Evolutionary conservation across 2,113 vertebrate species (phyloP), one percentile per base, ranked within the genome.

Genomic region (Neotoma lepida): DNA sequence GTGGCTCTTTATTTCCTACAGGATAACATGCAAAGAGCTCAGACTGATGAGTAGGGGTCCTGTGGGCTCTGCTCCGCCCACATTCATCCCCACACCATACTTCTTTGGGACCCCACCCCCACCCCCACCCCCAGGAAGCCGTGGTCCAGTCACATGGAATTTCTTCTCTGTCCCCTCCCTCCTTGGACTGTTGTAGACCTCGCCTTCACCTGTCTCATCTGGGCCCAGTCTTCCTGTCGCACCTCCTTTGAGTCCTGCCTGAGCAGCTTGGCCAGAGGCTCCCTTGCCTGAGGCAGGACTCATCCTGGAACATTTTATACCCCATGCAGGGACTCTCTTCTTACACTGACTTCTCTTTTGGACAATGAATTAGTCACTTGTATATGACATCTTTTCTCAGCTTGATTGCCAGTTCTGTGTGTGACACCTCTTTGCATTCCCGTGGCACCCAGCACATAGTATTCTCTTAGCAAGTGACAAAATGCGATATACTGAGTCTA

Each of bases 321-420:
- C 58, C 35, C 6, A 4, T 33, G 20, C 15, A 90, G 51, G 39
- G 51, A 18, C 7, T 73, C 2, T n/a, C n/a, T 20, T 71, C 17
- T 71, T 85, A 18, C 3, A 56, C 49, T 49, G 58, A 84, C 10
- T n/a, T 56, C 66, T 93, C 70, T 0, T 76, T 89, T 73, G 49
- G 80, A 77, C 70, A 71, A n/a, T 81, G 64, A 94, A 54, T 41
- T 84, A 91, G 73, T 73, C 24, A 88, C 89, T 68, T 88, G 2
- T 2, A 44, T 17, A 46, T 90, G 56, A 46, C 82, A 85, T 88
- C 28, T 85, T 78, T 91, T 88, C 41, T 49, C 20, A 64, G 54
- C 7, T 78, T 18, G 15, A 5, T 66, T 24, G 4, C 51, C 51
- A 12, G 5, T 41, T 63, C 35, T 46, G 24, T 46, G n/a, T 39